Base-by-base conservation (phyloP, 1,140 invertebrate genomes). In the Phymastichus coffea region DNA sequence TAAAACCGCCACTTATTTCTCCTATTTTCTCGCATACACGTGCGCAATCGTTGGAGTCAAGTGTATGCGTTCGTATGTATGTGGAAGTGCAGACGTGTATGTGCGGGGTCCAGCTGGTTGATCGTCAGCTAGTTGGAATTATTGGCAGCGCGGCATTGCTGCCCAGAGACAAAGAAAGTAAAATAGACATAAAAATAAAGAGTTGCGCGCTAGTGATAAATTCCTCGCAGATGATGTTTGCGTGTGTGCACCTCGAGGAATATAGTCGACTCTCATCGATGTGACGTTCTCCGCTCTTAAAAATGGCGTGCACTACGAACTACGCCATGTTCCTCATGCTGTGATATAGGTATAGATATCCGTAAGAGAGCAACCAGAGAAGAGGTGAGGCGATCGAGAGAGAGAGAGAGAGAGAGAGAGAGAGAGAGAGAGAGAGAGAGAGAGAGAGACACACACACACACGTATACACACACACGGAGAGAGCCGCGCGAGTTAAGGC, bases 251-350 rank as follows among this genome's bases (percentile, higher is more conserved):
- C n/a, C n/a, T n/a, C n/a, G n/a, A n/a, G n/a, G n/a, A n/a, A n/a
- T n/a, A n/a, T n/a, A n/a, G n/a, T n/a, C n/a, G n/a, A n/a, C n/a
- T n/a, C n/a, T n/a, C n/a, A n/a, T n/a, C n/a, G n/a, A n/a, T n/a
- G 48, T 58, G 40, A 58, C 44, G 40, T 58, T 40, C 48, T 52
- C 28, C n/a, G n/a, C n/a, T 44, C 37, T 59, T 15, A 46, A 59
- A 59, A 41, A 59, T 59, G 57, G 57, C 57, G 57, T 52, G 30
- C 25, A 20, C n/a, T n/a, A n/a, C 38, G 26, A 56, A 15, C 17
- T 59, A 38, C 48, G 57, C 57, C 57, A 59, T 53, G 48, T 59
- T 59, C 3, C n/a, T n/a, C n/a, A n/a, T n/a, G n/a, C n/a, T n/a
- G n/a, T n/a, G n/a, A 33, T 33, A 33, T 33, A 33, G 28, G 28